Evolutionary conservation across 2,797 vertebrate species (phyloP).

Genomic region (Bryconaethiops microstoma): DNA sequence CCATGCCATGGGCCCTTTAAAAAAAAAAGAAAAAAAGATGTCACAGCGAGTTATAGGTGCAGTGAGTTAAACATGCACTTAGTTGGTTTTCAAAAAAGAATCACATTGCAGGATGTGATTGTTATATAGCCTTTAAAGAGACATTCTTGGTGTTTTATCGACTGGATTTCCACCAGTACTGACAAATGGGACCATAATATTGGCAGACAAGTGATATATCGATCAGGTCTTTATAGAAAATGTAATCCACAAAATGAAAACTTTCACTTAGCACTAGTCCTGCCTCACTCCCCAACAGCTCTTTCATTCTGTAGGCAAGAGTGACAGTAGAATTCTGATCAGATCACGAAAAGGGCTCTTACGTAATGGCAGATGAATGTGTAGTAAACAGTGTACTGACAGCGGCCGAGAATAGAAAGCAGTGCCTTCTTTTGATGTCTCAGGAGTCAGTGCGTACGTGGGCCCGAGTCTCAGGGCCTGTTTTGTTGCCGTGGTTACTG

Average conservation of each 20-base stretch:
- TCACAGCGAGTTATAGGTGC: background rate
- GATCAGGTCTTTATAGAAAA: background rate
- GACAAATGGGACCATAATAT: background rate
- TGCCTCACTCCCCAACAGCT: slow-evolving; percentile 5
- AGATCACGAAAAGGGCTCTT: slow-evolving; percentile 18
- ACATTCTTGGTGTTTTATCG: background rate
- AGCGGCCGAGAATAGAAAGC: slow-evolving; percentile 40
- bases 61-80: too few relatives aligned
- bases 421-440: slow-evolving; percentile 49
- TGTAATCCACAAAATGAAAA: background rate
- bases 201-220: background rate
- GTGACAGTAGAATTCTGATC: background rate
- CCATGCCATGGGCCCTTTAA: too few relatives aligned
- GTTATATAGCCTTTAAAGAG: background rate
- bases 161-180: background rate
- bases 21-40: background rate
- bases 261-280: slow-evolving; percentile 14
- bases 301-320: background rate
- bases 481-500: slow-evolving; percentile 43
- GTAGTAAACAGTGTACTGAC: slow-evolving; percentile 54
- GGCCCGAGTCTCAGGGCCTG: background rate
- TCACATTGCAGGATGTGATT: background rate
- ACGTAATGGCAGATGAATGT: slow-evolving; percentile 53
- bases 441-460: slow-evolving; percentile 30
- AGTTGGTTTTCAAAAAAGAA: background rate